Base-by-base conservation (phyloP, 1,140 invertebrate genomes). In the Ooceraea biroi region DNA sequence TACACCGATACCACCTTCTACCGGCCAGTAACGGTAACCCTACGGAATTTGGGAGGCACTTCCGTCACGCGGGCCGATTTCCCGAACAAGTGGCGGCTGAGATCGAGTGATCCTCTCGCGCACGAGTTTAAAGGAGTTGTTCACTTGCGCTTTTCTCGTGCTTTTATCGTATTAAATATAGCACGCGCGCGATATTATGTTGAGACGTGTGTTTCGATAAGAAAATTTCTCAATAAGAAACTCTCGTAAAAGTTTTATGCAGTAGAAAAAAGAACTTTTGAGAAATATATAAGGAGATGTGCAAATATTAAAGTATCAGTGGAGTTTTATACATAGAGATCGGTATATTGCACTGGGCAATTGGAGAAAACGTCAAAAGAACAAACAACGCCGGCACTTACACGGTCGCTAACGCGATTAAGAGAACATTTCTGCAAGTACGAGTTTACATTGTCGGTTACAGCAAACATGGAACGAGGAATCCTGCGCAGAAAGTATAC, bases 21-120 rank as follows among this genome's bases (percentile, higher is more conserved):
- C 73, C 46, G 44, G 19, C 17, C 50, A 78, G 77, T 80, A 85
- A 85, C 48, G 71, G 69, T 65, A 74, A 87, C 50, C 19, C 22
- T 50, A 52, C 41, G 69, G 61, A 85, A 88, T 85, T 85, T 74
- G 48, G 58, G 85, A 11, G 55, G 61, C 73, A 41, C 50, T 72
- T n/a, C 44, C 19, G 30, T 25, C 25, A 36, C n/a, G n/a, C n/a
- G n/a, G 22, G 44, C 3, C 12, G 44, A 11, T 55, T 57, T 30
- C 17, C 14, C 50, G 17, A 57, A 44, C 14, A 52, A 14, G 4
- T 22, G 58, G 19, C n/a, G n/a, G n/a, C n/a, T n/a, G n/a, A n/a
- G n/a, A n/a, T n/a, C n/a, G n/a, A n/a, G n/a, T n/a, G n/a, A n/a
- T n/a, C n/a, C 36, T 19, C 17, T 19, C 58, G 58, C 48, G 48